These are phyloP conservation scores for Ceratoteleas bidentatus DNA, from an alignment of 1,140 invertebrate genomes.

Conservation along the genomic window DNA sequence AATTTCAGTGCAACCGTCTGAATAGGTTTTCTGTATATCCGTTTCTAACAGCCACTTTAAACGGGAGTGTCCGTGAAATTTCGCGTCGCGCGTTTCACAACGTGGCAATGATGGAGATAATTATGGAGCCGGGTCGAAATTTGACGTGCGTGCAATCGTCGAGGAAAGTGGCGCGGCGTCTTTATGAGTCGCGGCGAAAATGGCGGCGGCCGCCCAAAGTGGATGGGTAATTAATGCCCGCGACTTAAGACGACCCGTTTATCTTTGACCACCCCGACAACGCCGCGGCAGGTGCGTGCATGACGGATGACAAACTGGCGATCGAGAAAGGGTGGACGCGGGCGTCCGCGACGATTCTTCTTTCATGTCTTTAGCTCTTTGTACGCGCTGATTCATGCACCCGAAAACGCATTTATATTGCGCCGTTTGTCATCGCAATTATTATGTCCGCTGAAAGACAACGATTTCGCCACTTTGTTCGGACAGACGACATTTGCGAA, in stretches of 20 bases:
- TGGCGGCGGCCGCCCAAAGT: constrained; percentile 34
- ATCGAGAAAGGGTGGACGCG: constrained; percentile 68
- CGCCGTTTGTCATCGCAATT: constrained; percentile 29
- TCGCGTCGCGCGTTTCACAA: no score
- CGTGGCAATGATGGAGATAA: constrained; percentile 14
- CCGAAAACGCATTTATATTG: constrained; percentile 36
- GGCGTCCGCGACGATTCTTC: constrained; percentile 43
- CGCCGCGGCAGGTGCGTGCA: constrained; percentile 57
- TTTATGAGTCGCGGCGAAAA: constrained; percentile 39
- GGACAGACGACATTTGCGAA: not conserved
- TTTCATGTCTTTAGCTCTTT: constrained; percentile 43
- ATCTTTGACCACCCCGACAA: constrained; percentile 60
- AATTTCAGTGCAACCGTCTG: no score
- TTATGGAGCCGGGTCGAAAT: constrained; percentile 11
- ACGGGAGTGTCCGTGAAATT: no score
- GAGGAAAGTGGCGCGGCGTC: constrained; percentile 45
- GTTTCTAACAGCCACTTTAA: no score
- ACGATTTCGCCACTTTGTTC: constrained; percentile 3
- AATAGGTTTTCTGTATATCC: no score
- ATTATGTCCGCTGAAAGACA: constrained; percentile 17
- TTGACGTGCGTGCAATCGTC: constrained; percentile 41
- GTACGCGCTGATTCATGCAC: constrained; percentile 14
- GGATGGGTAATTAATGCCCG: constrained; percentile 61
- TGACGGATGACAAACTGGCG: constrained; percentile 68
- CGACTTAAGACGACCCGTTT: constrained; percentile 60